phyloP scores from a whole-genome alignment of 2,113 vertebrate genomes.

The Nibea albiflora region DNA sequence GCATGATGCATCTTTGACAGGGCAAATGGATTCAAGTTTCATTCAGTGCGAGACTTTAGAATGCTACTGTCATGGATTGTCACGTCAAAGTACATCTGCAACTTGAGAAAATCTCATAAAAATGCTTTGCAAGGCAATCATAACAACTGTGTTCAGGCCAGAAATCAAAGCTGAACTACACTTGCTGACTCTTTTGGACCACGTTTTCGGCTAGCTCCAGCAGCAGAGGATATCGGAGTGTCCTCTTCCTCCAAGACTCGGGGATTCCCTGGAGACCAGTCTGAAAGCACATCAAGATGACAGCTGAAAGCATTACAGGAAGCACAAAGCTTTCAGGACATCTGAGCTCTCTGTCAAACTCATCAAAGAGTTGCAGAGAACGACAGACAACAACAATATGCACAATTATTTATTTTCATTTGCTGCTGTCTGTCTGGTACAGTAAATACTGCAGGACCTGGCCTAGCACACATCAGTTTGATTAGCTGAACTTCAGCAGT shows the following conservation, averaged over 20 bases:
- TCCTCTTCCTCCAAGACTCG: slow-evolving; percentile 79
- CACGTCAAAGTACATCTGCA: slow-evolving; percentile 52
- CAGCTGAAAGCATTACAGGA: slow-evolving; percentile 28
- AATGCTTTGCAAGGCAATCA: slow-evolving; percentile 6
- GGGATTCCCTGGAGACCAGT: slow-evolving; percentile 76
- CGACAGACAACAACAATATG: background rate
- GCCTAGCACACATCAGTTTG: background rate
- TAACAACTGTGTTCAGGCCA: background rate
- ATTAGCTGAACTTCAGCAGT: too few species aligned
- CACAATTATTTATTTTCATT: background rate
- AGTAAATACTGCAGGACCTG: background rate
- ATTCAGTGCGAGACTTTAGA: slow-evolving; percentile 72
- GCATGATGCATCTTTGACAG: slow-evolving; percentile 36
- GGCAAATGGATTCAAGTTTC: slow-evolving; percentile 67
- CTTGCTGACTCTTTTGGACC: slow-evolving; percentile 43
- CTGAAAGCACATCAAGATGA: slow-evolving; percentile 69
- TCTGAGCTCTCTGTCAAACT: background rate
- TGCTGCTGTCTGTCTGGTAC: background rate
- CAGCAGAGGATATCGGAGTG: slow-evolving; percentile 74
- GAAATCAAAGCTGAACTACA: slow-evolving; percentile 30
- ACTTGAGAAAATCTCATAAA: slow-evolving; percentile 17
- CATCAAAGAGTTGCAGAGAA: background rate
- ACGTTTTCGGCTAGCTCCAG: slow-evolving; percentile 69
- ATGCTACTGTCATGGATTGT: slow-evolving; percentile 70
- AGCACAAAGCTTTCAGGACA: slow-evolving; percentile 5